phyloP scores from a whole-genome alignment of 2,797 vertebrate genomes.

The Rhinatrema bivittatum region DNA sequence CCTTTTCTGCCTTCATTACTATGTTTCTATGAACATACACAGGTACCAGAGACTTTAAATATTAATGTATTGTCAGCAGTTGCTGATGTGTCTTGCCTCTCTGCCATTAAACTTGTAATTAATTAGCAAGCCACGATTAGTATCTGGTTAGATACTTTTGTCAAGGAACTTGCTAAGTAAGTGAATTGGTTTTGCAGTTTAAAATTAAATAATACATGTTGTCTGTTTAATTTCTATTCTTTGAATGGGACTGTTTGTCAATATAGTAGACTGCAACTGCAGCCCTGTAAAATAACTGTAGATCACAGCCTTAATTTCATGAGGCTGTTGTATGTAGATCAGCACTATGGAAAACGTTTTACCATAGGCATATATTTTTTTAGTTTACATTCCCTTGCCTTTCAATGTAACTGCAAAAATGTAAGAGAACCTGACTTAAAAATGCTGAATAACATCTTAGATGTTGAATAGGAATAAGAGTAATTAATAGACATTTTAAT shows the following conservation, averaged over 20 bases:
- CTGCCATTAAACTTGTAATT: constrained; percentile 6
- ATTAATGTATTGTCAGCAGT: background rate
- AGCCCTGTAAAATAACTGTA: constrained; percentile 8
- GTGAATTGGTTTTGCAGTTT: constrained; percentile 7
- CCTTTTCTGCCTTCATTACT: no score
- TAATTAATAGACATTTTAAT: no score
- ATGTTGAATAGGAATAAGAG: no score
- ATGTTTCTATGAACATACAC: no score
- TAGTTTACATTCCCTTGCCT: no score
- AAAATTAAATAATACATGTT: constrained; percentile 12
- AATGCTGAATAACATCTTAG: no score
- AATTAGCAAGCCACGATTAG: constrained; percentile 6
- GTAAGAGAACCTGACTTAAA: no score
- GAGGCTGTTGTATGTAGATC: constrained; percentile 6
- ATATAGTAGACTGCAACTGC: constrained; percentile 5
- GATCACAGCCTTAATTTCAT: background rate
- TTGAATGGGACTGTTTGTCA: background rate
- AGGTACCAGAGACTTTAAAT: constrained; percentile 2
- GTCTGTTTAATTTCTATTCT: constrained; percentile 9
- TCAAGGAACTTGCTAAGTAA: constrained; percentile 3
- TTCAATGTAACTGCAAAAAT: no score
- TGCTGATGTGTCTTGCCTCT: background rate
- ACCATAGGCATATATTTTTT: no score
- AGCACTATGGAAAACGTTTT: no score
- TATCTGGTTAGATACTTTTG: constrained; percentile 5